Conservation (phyloP, 2,113 vertebrate genomes). For the Pseudopipra pipra region DNA sequence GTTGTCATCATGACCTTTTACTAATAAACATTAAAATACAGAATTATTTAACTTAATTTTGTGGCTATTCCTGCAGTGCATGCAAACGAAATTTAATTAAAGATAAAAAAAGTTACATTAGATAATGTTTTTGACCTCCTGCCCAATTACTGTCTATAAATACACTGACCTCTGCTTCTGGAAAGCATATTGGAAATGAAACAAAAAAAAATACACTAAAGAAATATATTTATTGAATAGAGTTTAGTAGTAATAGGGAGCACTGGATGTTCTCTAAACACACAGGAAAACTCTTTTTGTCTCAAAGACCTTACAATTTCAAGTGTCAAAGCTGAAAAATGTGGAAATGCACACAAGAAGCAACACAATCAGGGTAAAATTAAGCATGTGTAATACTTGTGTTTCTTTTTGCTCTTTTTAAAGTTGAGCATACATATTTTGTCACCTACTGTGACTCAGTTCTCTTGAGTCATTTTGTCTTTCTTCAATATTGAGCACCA, state of each 20-base stretch:
- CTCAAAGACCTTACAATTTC: background rate
- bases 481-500: background rate
- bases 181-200: conserved; percentile 47
- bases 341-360: background rate
- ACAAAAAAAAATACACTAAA: conserved; percentile 32
- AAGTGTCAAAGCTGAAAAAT: background rate
- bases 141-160: conserved; percentile 58
- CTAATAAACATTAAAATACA: conserved; percentile 56
- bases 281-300: background rate
- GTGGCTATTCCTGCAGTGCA: conserved; percentile 47
- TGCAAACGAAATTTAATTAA: conserved; percentile 72
- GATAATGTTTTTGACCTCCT: conserved; percentile 62
- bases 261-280: background rate
- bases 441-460: background rate
- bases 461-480: background rate
- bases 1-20: conserved; percentile 50
- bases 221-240: background rate
- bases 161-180: conserved; percentile 53
- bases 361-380: background rate
- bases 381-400: accelerated
- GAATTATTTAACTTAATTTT: conserved; percentile 66
- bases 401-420: background rate
- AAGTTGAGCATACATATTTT: background rate
- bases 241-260: background rate
- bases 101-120: conserved; percentile 60